phyloP scores from a whole-genome alignment of 2,113 vertebrate species.

The Pao palembangensis region DNA sequence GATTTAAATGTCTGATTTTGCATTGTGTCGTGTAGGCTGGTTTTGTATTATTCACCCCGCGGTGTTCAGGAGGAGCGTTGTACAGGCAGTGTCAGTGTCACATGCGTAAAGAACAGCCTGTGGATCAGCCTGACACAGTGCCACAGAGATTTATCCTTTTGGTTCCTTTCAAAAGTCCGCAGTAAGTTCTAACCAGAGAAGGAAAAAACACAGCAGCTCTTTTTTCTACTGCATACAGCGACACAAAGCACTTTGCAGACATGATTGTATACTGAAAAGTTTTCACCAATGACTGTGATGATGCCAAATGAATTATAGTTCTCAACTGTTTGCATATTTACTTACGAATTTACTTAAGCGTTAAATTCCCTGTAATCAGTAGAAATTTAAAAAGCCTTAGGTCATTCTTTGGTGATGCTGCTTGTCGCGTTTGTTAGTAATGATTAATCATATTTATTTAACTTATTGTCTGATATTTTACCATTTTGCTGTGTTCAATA shows the following conservation, averaged over 20 bases:
- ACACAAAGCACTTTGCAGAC: constrained; percentile 70
- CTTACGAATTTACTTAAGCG: constrained; percentile 44
- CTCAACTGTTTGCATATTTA: constrained; percentile 55
- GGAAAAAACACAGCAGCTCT: constrained; percentile 2
- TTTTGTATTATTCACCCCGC: constrained; percentile 47
- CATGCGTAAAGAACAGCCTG: constrained; percentile 18
- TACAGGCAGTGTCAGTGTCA: constrained; percentile 35
- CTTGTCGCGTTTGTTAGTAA: constrained; percentile 58
- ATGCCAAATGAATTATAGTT: constrained; percentile 66
- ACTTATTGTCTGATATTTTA: constrained; percentile 64
- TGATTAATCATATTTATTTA: constrained; percentile 66
- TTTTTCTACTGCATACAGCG: constrained; percentile 46
- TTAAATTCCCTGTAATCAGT: constrained; percentile 41
- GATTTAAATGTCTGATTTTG: constrained; percentile 43
- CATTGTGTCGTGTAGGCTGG: constrained; percentile 29
- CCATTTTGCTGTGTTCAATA: constrained; percentile 66
- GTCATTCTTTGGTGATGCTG: constrained; percentile 45
- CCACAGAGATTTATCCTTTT: constrained; percentile 58
- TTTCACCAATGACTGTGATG: constrained; percentile 63
- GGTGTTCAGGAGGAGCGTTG: constrained; percentile 41
- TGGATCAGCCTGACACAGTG: constrained; percentile 52
- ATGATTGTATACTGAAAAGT: constrained; percentile 68
- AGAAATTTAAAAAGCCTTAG: constrained; percentile 33
- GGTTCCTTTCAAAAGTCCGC: constrained; percentile 17
- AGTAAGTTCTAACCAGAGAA: constrained; percentile 10